phyloP scores from a whole-genome alignment of 2,888 invertebrate genomes.

The Antheraea yamamai region DNA sequence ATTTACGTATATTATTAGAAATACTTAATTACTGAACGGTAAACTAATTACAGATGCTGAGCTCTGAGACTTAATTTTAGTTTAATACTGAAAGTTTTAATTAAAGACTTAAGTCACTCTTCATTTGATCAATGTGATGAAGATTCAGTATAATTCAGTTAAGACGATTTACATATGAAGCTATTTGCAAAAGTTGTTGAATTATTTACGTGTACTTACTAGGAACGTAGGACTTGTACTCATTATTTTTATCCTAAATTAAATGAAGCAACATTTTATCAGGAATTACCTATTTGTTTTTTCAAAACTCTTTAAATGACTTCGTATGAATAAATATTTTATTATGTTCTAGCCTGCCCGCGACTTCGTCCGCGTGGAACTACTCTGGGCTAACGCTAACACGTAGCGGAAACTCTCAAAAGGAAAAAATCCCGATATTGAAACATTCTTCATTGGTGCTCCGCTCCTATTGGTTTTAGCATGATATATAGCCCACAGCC shows the following conservation, averaged over 20 bases:
- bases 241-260: neutral
- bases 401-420: too few species aligned
- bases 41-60: neutral
- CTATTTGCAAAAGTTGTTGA: neutral
- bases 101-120: neutral
- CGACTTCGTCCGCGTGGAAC: too few species aligned
- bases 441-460: too few species aligned
- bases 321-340: too few species aligned
- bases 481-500: too few species aligned
- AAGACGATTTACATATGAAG: neutral
- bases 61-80: constrained; percentile 6
- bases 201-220: neutral
- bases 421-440: too few species aligned
- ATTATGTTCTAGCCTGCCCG: too few species aligned
- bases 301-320: too few species aligned
- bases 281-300: neutral
- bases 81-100: constrained; percentile 5
- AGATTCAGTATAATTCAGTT: neutral
- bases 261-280: neutral
- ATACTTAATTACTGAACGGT: neutral
- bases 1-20: constrained; percentile 5
- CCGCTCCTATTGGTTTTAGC: too few species aligned
- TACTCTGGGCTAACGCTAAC: too few species aligned
- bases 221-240: neutral
- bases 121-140: neutral